Conservation (phyloP, 2,888 invertebrate species). For the Drosophila ustulata region DNA sequence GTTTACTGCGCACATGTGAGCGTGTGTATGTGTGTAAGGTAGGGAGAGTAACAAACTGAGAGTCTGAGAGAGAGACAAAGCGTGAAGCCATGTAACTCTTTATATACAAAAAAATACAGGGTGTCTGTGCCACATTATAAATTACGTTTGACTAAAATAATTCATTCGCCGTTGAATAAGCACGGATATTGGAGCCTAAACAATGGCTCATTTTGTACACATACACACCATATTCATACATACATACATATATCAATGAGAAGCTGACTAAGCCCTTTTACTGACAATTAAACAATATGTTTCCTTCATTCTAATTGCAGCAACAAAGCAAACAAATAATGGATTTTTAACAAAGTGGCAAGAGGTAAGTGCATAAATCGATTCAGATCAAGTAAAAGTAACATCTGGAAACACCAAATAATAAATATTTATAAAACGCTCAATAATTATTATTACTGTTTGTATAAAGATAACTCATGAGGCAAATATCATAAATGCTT, state of each 20-base stretch:
- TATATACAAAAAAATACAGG: slow-evolving; percentile 57
- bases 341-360: slow-evolving; percentile 67
- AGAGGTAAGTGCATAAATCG: slow-evolving; percentile 55
- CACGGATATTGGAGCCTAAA: slow-evolving; percentile 33
- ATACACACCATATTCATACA: background rate
- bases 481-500: too few species aligned
- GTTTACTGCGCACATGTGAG: slow-evolving; percentile 74
- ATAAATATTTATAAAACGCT: slow-evolving; percentile 1
- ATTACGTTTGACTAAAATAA: slow-evolving; percentile 20
- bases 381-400: background rate
- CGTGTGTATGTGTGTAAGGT: slow-evolving; percentile 19
- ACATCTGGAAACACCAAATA: background rate
- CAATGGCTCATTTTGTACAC: slow-evolving; percentile 32
- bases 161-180: slow-evolving; percentile 37
- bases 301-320: slow-evolving; percentile 60
- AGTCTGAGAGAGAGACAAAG: slow-evolving; percentile 15
- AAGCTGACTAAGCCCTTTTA: slow-evolving; percentile 17
- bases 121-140: slow-evolving; percentile 37
- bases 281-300: slow-evolving; percentile 41
- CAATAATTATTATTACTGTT: background rate
- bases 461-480: background rate
- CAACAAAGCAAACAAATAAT: slow-evolving; percentile 66
- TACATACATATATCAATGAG: slow-evolving; percentile 1
- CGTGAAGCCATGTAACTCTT: slow-evolving; percentile 55
- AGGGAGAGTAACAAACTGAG: slow-evolving; percentile 25